Conservation (phyloP, 2,113 vertebrate species). For the Pelodiscus sinensis region DNA sequence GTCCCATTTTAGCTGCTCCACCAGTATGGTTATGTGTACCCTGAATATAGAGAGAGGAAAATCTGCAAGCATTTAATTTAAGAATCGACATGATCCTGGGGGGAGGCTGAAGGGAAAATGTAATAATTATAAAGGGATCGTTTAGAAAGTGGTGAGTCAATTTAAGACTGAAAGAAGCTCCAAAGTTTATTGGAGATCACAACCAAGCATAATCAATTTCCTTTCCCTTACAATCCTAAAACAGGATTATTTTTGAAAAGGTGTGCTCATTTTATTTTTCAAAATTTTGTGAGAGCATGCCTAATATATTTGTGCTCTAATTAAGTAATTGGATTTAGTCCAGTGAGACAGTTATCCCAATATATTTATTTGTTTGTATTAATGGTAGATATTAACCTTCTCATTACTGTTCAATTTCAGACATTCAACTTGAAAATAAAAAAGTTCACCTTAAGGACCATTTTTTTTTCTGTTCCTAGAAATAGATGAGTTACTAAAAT, state of each 20-base stretch:
- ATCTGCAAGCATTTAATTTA: background rate
- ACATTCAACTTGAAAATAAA: background rate
- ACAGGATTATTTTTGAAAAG: accelerated
- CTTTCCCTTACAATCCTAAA: background rate
- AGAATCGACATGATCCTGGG: background rate
- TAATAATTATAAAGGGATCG: background rate
- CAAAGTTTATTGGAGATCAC: background rate
- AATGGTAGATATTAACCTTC: background rate
- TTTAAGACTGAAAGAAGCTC: background rate
- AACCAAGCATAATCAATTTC: background rate
- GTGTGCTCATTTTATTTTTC: background rate
- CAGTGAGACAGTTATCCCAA: background rate
- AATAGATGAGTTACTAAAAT: background rate
- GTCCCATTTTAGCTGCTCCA: background rate
- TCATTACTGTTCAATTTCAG: background rate
- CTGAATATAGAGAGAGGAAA: background rate
- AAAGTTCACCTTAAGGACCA: background rate
- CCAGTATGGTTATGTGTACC: background rate
- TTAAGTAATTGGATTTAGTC: background rate
- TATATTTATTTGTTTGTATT: background rate
- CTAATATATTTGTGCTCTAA: background rate
- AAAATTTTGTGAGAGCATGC: background rate
- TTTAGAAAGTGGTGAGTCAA: background rate
- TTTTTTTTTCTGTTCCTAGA: slow-evolving; percentile 3
- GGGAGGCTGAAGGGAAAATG: background rate